phyloP scores from a whole-genome alignment of 2,888 invertebrate genomes.

The Meloe dianella region DNA sequence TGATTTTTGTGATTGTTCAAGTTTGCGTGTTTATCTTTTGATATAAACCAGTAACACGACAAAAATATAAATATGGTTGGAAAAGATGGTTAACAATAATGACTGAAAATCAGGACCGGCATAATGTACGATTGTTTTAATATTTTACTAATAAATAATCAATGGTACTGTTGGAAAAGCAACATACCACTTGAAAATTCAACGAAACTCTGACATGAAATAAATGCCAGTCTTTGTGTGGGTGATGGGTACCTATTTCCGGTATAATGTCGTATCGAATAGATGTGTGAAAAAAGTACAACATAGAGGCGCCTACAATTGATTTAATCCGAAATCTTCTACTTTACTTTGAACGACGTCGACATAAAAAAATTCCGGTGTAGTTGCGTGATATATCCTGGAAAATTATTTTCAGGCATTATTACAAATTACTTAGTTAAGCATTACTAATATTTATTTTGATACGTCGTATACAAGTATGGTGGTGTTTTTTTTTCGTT shows the following conservation, averaged over 20 bases:
- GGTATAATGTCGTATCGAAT: neutral
- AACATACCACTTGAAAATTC: neutral
- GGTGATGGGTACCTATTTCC: conserved; percentile 20
- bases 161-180: neutral
- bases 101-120: neutral
- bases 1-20: conserved; percentile 25
- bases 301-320: neutral
- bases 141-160: neutral
- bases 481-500: neutral
- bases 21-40: conserved; percentile 30
- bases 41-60: conserved; percentile 30
- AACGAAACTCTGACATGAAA: conserved; percentile 9
- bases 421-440: neutral
- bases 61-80: conserved; percentile 25
- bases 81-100: conserved; percentile 14
- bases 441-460: neutral
- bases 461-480: neutral
- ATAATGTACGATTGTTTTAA: neutral
- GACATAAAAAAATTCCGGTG: neutral
- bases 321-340: too few species aligned
- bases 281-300: neutral
- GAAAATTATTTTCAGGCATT: neutral
- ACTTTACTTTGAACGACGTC: too few species aligned
- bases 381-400: neutral
- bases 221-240: conserved; percentile 14